Percentiles rank a stretch among this genome's conserved stretches.
These are phyloP conservation scores for Leptoclinus maculatus DNA, from an alignment of 2,797 vertebrate genomes.

Conservation along the genomic window DNA sequence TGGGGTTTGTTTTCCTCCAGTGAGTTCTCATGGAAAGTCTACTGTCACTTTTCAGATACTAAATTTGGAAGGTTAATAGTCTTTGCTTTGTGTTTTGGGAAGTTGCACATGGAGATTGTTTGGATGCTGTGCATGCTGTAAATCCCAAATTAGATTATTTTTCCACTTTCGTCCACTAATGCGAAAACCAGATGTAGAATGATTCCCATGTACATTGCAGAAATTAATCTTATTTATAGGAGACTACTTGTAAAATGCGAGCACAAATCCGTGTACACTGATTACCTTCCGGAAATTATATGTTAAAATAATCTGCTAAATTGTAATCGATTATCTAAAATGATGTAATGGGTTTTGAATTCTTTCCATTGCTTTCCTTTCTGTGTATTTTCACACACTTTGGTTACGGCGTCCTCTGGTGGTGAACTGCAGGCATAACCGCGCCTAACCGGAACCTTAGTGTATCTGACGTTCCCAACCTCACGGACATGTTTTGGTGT, in stretches of 20 bases:
- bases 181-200: constrained; percentile 51
- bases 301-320: neutral
- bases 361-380: rapidly evolving
- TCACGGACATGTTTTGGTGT: constrained; percentile 72
- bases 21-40: neutral
- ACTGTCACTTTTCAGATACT: neutral
- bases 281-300: neutral
- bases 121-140: constrained; percentile 34
- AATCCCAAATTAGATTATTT: constrained; percentile 47
- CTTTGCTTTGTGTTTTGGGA: constrained; percentile 27
- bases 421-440: neutral
- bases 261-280: neutral
- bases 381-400: neutral
- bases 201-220: neutral
- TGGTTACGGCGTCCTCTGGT: constrained; percentile 43
- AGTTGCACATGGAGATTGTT: constrained; percentile 43
- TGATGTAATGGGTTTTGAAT: neutral
- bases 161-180: constrained; percentile 59
- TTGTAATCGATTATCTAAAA: neutral
- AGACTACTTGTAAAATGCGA: neutral
- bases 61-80: neutral
- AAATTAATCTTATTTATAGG: neutral
- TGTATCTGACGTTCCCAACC: rapidly evolving
- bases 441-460: constrained; percentile 50
- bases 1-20: neutral